phyloP scores from a whole-genome alignment of 2,113 vertebrate genomes.

The Myotis lucifugus region DNA sequence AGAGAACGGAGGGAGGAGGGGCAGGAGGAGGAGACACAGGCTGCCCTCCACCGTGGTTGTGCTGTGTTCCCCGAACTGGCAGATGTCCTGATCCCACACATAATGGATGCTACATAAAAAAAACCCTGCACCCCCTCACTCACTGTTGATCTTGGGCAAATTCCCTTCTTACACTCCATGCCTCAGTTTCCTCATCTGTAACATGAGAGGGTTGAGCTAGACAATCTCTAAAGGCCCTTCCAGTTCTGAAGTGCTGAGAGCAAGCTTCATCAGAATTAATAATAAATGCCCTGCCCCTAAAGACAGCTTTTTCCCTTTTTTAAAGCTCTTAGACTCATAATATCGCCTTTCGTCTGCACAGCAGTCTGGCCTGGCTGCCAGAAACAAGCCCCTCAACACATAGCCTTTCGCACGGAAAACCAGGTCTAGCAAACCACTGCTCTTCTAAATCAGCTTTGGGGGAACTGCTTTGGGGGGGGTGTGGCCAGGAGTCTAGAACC shows the following conservation, averaged over 20 bases:
- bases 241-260: slow-evolving; percentile 31
- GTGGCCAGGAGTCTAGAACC: not conserved
- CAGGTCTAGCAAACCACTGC: not conserved
- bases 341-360: slow-evolving; percentile 18
- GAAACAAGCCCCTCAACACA: not conserved
- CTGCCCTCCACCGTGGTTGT: not conserved
- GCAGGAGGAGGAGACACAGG: not conserved
- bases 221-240: not conserved
- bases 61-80: too few species aligned
- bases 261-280: slow-evolving; percentile 46
- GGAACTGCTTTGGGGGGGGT: not conserved
- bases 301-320: slow-evolving; percentile 31
- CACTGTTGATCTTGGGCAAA: not conserved
- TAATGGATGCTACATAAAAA: not conserved
- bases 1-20: not conserved
- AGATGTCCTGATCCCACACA: not conserved
- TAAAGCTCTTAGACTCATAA: slow-evolving; percentile 34
- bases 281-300: slow-evolving; percentile 53
- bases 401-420: not conserved
- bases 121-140: not conserved
- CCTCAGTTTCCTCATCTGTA: slow-evolving; percentile 59
- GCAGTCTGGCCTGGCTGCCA: slow-evolving; percentile 1
- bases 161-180: not conserved
- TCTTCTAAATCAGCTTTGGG: not conserved
- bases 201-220: not conserved